Conservation (phyloP, 2,113 vertebrate species). For the Pheucticus melanocephalus region DNA sequence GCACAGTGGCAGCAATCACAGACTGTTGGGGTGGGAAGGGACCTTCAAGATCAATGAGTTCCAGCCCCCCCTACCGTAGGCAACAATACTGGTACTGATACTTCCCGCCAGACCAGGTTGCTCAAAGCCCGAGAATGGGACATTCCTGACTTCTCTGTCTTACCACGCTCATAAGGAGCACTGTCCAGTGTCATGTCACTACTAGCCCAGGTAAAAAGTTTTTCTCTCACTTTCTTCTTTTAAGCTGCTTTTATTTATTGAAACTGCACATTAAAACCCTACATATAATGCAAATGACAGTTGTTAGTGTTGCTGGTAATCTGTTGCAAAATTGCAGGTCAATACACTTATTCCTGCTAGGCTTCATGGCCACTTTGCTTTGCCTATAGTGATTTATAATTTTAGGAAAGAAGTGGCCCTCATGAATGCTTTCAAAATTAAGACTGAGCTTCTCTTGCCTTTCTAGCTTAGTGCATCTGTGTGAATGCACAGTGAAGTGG, state of each 20-base stretch:
- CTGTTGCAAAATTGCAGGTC: not conserved
- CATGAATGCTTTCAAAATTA: not conserved
- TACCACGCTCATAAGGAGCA: not conserved
- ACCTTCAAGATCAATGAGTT: not conserved
- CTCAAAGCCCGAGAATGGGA: not conserved
- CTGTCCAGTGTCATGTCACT: not conserved
- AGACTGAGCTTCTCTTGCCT: not conserved
- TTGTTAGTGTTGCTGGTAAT: not conserved
- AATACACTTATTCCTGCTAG: not conserved
- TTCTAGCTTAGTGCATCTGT: not conserved
- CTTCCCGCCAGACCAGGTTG: not conserved
- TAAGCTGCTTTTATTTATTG: not conserved
- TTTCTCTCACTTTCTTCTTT: not conserved
- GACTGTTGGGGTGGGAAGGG: not conserved
- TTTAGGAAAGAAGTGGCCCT: not conserved
- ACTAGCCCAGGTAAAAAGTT: not conserved
- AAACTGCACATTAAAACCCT: not conserved
- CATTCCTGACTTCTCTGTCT: not conserved
- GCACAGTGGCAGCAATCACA: not conserved
- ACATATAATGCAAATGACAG: not conserved
- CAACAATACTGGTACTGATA: accelerated
- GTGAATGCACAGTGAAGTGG: not conserved
- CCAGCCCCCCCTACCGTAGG: accelerated
- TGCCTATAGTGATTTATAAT: not conserved
- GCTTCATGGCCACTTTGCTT: not conserved